Conservation (phyloP, 2,888 invertebrate species). For the Pachymerium ferrugineum region DNA sequence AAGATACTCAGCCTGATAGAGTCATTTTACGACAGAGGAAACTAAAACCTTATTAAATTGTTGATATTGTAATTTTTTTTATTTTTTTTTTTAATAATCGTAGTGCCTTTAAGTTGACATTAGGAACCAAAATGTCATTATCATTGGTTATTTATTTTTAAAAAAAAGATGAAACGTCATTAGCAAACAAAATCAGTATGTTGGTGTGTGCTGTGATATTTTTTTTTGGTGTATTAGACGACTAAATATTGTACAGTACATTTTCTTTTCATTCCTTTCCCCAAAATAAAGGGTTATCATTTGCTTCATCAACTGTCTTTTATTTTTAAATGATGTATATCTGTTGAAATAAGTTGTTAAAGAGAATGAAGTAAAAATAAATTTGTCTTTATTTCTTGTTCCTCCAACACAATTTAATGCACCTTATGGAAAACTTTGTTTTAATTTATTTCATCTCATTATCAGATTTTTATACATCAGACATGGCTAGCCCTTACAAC, state of each 20-base stretch:
- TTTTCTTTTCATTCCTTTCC: too few relatives aligned
- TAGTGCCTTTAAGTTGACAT: neutral
- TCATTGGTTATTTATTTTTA: neutral
- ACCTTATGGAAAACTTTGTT: neutral
- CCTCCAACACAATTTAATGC: too few relatives aligned
- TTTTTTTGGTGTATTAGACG: neutral
- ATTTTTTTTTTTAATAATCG: neutral
- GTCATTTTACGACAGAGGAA: neutral
- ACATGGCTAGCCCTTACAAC: neutral
- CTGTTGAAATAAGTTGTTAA: too few relatives aligned
- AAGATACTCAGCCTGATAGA: neutral
- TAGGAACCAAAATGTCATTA: neutral
- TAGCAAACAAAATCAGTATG: neutral
- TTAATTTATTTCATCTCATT: neutral
- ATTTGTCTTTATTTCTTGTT: too few relatives aligned
- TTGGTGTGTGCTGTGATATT: slow-evolving; percentile 17
- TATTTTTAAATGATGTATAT: too few relatives aligned
- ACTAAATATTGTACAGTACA: neutral
- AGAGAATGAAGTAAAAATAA: too few relatives aligned
- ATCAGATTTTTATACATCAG: neutral
- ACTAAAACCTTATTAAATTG: neutral
- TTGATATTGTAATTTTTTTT: neutral
- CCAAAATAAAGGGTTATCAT: too few relatives aligned
- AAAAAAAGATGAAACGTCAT: neutral
- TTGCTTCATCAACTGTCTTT: too few relatives aligned